Percentiles rank a stretch among this genome's conserved stretches.
Evolutionary conservation across 2,888 invertebrate genomes (phyloP).

Genomic region (Dynastes hyllus): DNA sequence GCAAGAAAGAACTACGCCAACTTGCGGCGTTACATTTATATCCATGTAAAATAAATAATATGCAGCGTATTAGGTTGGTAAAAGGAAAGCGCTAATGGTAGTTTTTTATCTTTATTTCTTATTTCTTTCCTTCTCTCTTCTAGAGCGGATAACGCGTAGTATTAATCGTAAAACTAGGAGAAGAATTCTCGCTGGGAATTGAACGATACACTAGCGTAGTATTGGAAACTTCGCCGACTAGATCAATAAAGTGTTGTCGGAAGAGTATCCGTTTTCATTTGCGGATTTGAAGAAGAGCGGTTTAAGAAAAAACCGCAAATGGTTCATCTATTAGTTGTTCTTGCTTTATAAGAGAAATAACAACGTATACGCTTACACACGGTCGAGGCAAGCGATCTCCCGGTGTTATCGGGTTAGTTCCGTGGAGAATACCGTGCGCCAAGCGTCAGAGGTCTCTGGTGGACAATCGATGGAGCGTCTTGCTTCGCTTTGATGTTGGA

Average conservation of each 20-base stretch:
- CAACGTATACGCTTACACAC: constrained; percentile 43
- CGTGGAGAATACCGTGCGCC: constrained; percentile 51
- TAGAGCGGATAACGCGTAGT: constrained; percentile 2
- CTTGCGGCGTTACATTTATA: constrained; percentile 9
- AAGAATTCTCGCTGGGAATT: constrained; percentile 37
- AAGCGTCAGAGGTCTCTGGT: constrained; percentile 51
- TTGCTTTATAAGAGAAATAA: constrained; percentile 52
- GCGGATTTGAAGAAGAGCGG: constrained; percentile 52
- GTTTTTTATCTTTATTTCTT: not conserved
- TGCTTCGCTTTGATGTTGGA: constrained; percentile 37
- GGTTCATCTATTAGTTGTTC: constrained; percentile 53
- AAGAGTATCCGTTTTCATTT: constrained; percentile 49
- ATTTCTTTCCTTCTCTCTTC: not conserved
- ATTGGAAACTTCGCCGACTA: constrained; percentile 21
- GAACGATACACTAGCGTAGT: constrained; percentile 29
- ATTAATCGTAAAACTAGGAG: constrained; percentile 43
- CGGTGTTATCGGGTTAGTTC: constrained; percentile 53
- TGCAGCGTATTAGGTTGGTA: not conserved
- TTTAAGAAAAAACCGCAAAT: constrained; percentile 48
- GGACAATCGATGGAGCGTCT: constrained; percentile 47
- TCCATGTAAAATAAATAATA: constrained; percentile 5
- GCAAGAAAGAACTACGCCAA: not conserved
- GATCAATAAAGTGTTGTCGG: constrained; percentile 54
- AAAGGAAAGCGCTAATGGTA: constrained; percentile 26
- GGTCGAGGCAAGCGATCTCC: constrained; percentile 38